These are phyloP conservation scores for Hypomecis punctinalis DNA, from an alignment of 2,888 invertebrate species.

Conservation along the genomic window DNA sequence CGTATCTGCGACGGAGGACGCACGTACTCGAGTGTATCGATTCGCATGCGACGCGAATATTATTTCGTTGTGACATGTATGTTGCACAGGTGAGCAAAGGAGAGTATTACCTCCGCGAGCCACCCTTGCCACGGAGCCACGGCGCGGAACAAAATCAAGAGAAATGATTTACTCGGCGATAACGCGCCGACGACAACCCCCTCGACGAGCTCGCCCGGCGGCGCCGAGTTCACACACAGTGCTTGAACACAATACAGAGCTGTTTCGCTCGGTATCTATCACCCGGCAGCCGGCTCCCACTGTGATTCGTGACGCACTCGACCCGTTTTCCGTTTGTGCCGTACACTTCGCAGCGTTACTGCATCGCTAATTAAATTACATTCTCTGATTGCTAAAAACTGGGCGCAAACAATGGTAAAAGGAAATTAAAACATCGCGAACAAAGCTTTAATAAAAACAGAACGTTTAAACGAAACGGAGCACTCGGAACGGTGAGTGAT, in stretches of 20 bases:
- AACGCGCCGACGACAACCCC: conserved; percentile 59
- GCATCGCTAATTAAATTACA: conserved; percentile 44
- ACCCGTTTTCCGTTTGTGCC: conserved; percentile 40
- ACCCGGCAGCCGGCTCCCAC: conserved; percentile 47
- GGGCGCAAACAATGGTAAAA: conserved; percentile 47
- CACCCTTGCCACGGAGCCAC: conserved; percentile 60
- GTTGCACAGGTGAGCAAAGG: conserved; percentile 57
- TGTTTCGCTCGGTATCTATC: conserved; percentile 55
- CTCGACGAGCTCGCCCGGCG: conserved; percentile 55
- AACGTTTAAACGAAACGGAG: conserved; percentile 59
- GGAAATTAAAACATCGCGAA: conserved; percentile 52
- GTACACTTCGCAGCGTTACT: conserved; percentile 42
- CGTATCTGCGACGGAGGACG: conserved; percentile 64
- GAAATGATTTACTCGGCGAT: conserved; percentile 76
- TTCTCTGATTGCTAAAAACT: conserved; percentile 42
- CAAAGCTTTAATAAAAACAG: conserved; percentile 59
- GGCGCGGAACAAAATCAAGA: conserved; percentile 77
- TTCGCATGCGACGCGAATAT: conserved; percentile 69
- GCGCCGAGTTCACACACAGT: conserved; percentile 67
- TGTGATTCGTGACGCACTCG: conserved; percentile 41
- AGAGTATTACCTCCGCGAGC: conserved; percentile 67
- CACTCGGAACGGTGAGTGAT: conserved; percentile 75
- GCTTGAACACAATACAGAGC: conserved; percentile 62
- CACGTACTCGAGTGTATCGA: conserved; percentile 59
- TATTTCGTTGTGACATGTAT: conserved; percentile 72